Conservation (phyloP, 1,140 invertebrate genomes). For the Anastrepha ludens region DNA sequence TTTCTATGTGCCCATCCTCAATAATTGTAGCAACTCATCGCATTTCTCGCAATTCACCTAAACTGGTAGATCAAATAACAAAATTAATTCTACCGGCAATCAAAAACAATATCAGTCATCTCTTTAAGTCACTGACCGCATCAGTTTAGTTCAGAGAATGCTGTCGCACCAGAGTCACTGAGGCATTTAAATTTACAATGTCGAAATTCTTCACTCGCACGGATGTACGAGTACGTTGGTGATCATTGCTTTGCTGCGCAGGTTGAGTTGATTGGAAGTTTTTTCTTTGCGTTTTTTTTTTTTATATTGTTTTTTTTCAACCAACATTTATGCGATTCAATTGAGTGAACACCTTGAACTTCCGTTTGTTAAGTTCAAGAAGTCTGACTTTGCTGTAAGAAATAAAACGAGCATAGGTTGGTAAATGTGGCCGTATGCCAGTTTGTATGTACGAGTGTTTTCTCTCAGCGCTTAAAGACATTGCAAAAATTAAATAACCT, state of each 20-base stretch:
- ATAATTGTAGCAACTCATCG: constrained; percentile 15
- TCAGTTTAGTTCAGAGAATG: neutral
- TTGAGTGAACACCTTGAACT: constrained; percentile 74
- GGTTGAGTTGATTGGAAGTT: neutral
- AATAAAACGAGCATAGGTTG: neutral
- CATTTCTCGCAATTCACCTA: neutral
- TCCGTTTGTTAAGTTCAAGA: constrained; percentile 71
- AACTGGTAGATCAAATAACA: neutral
- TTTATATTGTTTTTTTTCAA: neutral
- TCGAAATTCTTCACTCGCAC: neutral
- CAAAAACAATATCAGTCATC: neutral
- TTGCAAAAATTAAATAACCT: neutral
- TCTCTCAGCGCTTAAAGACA: neutral
- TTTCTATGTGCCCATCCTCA: neutral
- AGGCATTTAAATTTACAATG: neutral
- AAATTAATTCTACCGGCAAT: neutral
- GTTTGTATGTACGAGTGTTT: neutral
- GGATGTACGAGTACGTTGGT: neutral
- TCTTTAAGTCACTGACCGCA: constrained; percentile 25
- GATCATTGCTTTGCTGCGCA: neutral
- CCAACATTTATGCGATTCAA: constrained; percentile 67
- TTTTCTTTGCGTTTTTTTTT: neutral
- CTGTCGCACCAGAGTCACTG: constrained; percentile 6
- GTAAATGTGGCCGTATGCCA: neutral
- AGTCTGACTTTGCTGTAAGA: constrained; percentile 35